Evolutionary conservation across 2,113 vertebrate species (phyloP), one percentile per base, ranked within the genome.

Genomic region (Microcebus lehilahytsara): DNA sequence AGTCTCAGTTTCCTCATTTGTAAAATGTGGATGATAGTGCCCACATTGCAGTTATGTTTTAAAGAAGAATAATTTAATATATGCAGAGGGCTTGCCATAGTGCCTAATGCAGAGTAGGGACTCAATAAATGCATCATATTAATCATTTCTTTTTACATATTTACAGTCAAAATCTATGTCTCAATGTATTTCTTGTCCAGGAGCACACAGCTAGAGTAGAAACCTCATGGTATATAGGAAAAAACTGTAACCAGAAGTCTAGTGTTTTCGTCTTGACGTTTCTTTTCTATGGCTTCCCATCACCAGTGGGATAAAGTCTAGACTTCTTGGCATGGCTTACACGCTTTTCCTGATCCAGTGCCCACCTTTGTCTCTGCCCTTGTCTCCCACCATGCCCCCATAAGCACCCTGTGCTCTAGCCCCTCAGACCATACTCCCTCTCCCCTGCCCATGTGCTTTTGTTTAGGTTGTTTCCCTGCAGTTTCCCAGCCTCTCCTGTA

Each of bases 391-490:
- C 13, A 53, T 34, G 34, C 6, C 6, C 32, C 34, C 16, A 4
- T 9, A 3, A 25, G 9, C 12, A 30, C 58, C 19, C 14, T n/a
- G 51, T 40, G 69, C 13, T 67, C 46, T 27, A n/a, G 40, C 14
- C 46, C 22, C 49, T 1, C 3, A 1, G 22, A 1, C 86, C 0
- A 0, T 1, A 5, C 22, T 0, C 42, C 51, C 17, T 17, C 22
- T 27, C 23, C 0, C 40, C 23, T 25, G 23, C 22, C 19, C 37
- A 0, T 27, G 83, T 67, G 34, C 53, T 64, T 64, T 58, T 8
- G 85, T 80, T 34, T 20, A n/a, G 60, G 27, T 40, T 53, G n/a
- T 62, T 60, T 16, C 23, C 58, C 19, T 5, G 23, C 0, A 53
- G 34, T 6, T 30, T 12, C 71, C 53, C 4, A 42, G 80, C 11